phyloP scores from a whole-genome alignment of 2,888 invertebrate genomes.

The Allacma fusca region DNA sequence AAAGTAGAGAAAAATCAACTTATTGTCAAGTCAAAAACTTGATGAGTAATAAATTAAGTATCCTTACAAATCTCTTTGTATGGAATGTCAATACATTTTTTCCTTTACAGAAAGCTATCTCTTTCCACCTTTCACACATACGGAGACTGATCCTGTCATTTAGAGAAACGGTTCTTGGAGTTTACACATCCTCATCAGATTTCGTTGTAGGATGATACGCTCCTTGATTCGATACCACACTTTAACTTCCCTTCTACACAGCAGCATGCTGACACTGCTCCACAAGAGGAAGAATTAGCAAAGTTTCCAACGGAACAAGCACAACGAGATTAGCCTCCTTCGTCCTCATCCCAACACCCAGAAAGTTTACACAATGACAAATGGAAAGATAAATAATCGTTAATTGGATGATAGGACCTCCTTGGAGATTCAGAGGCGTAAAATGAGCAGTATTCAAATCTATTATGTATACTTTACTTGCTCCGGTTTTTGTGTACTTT shows the following conservation, averaged over 20 bases:
- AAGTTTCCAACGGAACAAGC: background rate
- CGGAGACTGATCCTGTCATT: too few relatives aligned
- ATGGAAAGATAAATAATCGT: conserved; percentile 29
- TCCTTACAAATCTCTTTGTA: conserved; percentile 15
- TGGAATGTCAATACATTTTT: conserved; percentile 11
- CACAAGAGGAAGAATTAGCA: background rate
- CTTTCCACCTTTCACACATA: too few relatives aligned
- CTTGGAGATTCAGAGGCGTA: conserved; percentile 34
- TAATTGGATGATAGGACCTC: conserved; percentile 40
- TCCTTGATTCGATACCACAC: too few relatives aligned
- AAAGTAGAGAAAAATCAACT: background rate
- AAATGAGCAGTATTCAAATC: conserved; percentile 14
- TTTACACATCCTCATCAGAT: too few relatives aligned
- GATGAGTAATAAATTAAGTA: conserved; percentile 12
- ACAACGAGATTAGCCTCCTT: background rate
- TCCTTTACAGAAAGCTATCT: conserved; percentile 1
- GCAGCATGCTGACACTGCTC: too few relatives aligned
- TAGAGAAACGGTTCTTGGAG: too few relatives aligned
- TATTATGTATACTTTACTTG: background rate
- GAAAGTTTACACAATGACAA: conserved; percentile 29
- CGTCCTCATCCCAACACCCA: background rate
- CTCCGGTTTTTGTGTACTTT: background rate
- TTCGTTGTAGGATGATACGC: too few relatives aligned
- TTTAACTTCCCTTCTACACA: too few relatives aligned
- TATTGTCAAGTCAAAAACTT: conserved; percentile 2